These are phyloP conservation scores for Fragum sueziense DNA, from an alignment of 2,888 invertebrate species.

Conservation along the genomic window DNA sequence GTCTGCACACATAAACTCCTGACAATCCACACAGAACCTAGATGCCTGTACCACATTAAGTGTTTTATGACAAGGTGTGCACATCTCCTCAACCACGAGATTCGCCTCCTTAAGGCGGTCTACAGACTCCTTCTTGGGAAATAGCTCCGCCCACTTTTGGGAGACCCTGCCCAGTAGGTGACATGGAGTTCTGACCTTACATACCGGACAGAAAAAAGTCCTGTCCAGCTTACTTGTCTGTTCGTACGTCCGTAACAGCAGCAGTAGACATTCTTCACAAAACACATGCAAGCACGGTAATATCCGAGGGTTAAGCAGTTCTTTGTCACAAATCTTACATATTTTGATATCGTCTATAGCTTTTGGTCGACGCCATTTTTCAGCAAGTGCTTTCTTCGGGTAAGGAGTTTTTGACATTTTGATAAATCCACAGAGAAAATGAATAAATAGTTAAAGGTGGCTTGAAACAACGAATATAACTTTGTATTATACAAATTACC, in stretches of 20 bases:
- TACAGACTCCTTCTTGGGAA: conserved; percentile 46
- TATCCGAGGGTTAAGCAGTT: conserved; percentile 38
- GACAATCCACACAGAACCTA: conserved; percentile 50
- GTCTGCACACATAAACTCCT: conserved; percentile 40
- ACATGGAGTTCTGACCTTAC: conserved; percentile 43
- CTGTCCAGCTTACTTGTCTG: conserved; percentile 47
- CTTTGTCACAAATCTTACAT: conserved; percentile 45
- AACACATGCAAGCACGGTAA: conserved; percentile 58
- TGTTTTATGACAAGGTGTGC: conserved; percentile 45
- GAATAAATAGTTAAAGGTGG: no score
- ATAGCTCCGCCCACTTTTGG: conserved; percentile 48
- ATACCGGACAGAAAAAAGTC: conserved; percentile 54
- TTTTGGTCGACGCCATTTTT: conserved; percentile 53
- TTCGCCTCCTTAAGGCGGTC: conserved; percentile 56
- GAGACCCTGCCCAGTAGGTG: conserved; percentile 50
- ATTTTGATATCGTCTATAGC: conserved; percentile 41
- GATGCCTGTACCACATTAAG: conserved; percentile 41
- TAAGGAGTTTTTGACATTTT: conserved; percentile 22
- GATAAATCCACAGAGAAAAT: no score
- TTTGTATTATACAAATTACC: no score
- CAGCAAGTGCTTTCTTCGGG: conserved; percentile 48
- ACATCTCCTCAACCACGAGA: conserved; percentile 50
- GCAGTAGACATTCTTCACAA: conserved; percentile 51
- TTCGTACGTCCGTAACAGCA: conserved; percentile 49
- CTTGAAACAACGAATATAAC: no score